Conservation (phyloP, 2,888 invertebrate genomes). For the Ectemnius lituratus region DNA sequence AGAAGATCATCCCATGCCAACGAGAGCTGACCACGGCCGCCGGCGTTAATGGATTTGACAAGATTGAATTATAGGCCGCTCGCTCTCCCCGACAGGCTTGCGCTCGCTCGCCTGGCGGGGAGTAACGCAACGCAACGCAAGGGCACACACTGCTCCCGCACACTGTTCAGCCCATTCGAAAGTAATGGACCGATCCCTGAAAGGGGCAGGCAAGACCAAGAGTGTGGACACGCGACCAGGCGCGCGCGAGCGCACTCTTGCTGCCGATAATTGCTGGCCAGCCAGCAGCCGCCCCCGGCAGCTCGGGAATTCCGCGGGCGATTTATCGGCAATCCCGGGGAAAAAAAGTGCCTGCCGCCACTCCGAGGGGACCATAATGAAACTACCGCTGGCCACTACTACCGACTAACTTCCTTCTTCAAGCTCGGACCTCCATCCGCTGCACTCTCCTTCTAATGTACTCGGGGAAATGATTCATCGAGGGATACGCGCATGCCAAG, state of each 20-base stretch:
- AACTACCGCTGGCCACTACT: conserved; percentile 21
- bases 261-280: conserved; percentile 61
- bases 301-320: conserved; percentile 51
- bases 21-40: conserved; percentile 46
- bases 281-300: conserved; percentile 29
- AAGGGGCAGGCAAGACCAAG: conserved; percentile 22
- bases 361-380: conserved; percentile 41
- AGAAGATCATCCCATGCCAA: conserved; percentile 42
- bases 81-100: neutral
- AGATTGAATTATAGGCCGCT: conserved; percentile 67
- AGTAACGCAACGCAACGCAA: neutral
- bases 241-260: conserved; percentile 3
- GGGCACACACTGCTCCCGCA: conserved; percentile 31
- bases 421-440: conserved; percentile 12
- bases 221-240: conserved; percentile 56
- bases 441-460: neutral
- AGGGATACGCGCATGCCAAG: too few relatives aligned
- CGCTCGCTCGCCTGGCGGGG: too few relatives aligned
- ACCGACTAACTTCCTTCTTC: conserved; percentile 12
- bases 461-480: neutral
- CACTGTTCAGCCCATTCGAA: conserved; percentile 59
- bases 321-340: conserved; percentile 55
- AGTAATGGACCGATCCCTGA: conserved; percentile 60
- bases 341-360: conserved; percentile 34
- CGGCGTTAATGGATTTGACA: conserved; percentile 68